Conservation (phyloP, 2,888 invertebrate species). For the Salticus scenicus region DNA sequence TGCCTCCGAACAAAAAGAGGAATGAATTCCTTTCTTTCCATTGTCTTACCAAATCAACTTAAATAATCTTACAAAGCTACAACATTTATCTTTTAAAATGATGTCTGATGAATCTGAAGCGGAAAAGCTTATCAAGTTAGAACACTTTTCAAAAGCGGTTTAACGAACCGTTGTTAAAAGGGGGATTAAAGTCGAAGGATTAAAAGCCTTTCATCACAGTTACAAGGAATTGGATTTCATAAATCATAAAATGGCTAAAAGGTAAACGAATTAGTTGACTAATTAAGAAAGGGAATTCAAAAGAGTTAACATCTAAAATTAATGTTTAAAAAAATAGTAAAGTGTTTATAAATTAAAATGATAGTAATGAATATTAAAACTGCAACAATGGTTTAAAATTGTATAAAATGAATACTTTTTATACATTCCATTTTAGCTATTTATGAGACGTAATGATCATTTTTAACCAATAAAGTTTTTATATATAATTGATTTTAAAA, state of each 20-base stretch:
- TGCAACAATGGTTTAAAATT: too few relatives aligned
- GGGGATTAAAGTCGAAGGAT: constrained; percentile 39
- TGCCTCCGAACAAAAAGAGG: neutral
- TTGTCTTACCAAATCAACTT: constrained; percentile 28
- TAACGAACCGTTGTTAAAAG: constrained; percentile 51
- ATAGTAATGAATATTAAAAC: too few relatives aligned
- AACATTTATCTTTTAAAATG: constrained; percentile 54
- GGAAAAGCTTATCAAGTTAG: constrained; percentile 49
- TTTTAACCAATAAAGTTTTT: too few relatives aligned
- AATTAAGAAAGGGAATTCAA: constrained; percentile 13
- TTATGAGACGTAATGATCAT: too few relatives aligned
- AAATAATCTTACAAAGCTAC: constrained; percentile 35
- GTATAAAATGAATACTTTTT: too few relatives aligned
- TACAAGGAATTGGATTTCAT: constrained; percentile 43
- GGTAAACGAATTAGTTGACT: constrained; percentile 7
- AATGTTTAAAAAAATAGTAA: too few relatives aligned
- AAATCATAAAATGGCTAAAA: constrained; percentile 14
- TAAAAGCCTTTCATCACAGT: constrained; percentile 34
- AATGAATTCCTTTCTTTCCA: neutral
- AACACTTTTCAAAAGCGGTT: constrained; percentile 45
- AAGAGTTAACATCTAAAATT: too few relatives aligned
- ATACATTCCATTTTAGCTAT: too few relatives aligned
- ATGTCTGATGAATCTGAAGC: constrained; percentile 42
- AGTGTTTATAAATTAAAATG: too few relatives aligned
- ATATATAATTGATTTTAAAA: too few relatives aligned